Conservation (phyloP, 2,113 vertebrate genomes). For the Neotoma lepida region DNA sequence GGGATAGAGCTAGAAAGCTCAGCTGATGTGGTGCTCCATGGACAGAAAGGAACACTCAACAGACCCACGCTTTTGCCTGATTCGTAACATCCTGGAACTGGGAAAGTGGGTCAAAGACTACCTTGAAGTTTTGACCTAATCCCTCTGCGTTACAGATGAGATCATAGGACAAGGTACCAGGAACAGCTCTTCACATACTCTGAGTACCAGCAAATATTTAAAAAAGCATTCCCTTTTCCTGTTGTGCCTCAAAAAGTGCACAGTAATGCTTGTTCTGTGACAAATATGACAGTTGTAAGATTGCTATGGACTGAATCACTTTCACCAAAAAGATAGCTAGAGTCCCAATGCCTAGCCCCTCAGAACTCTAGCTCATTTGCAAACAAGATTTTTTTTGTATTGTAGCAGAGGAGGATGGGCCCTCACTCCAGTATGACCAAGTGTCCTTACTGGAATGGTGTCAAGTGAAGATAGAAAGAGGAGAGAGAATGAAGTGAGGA, state of each 20-base stretch:
- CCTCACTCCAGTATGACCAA: too few relatives aligned
- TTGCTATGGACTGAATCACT: not conserved
- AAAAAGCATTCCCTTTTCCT: not conserved
- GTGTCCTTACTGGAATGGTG: not conserved
- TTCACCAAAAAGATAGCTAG: not conserved
- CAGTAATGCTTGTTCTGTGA: constrained; percentile 50
- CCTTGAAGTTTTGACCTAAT: not conserved
- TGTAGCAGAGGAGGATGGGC: not conserved
- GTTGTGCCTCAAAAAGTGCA: constrained; percentile 9
- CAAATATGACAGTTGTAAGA: constrained; percentile 15
- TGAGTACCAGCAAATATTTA: not conserved
- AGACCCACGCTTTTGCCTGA: not conserved
- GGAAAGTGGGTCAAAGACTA: not conserved
- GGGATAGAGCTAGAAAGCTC: not conserved
- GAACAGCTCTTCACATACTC: not conserved
- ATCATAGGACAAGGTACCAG: not conserved
- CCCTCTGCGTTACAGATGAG: not conserved
- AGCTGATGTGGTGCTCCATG: too few relatives aligned
- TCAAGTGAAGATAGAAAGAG: not conserved
- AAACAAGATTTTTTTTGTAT: not conserved
- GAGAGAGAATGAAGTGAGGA: not conserved
- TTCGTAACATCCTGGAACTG: rapidly evolving
- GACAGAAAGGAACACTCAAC: not conserved
- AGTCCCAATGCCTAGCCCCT: not conserved
- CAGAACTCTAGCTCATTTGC: not conserved